Percentiles rank a stretch among this genome's conserved stretches.
Evolutionary conservation across 2,113 vertebrate genomes (phyloP).

Genomic region (Tachysurus fulvidraco): DNA sequence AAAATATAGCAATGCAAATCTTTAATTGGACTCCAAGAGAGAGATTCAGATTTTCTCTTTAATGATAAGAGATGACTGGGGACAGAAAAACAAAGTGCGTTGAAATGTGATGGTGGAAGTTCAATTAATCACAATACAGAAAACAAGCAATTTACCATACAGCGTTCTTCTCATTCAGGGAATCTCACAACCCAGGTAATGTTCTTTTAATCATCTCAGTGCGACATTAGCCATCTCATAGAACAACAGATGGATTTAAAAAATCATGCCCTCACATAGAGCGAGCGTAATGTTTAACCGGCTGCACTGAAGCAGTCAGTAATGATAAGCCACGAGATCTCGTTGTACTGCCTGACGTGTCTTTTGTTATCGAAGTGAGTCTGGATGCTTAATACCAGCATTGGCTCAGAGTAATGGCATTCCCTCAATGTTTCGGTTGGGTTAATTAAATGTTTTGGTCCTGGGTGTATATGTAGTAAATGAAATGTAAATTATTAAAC

Average conservation of each 20-base stretch:
- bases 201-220: conserved; percentile 98
- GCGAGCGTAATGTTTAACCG: conserved; percentile 64
- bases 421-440: background rate
- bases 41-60: conserved; percentile 99
- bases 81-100: conserved; percentile 98
- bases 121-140: conserved; percentile 98
- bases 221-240: conserved; percentile 76
- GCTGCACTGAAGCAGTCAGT: conserved; percentile 51
- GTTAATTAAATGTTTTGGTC: conserved; percentile 5
- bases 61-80: conserved; percentile 99
- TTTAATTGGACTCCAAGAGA: conserved; percentile 99
- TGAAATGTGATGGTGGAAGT: conserved; percentile 93
- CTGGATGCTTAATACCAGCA: background rate
- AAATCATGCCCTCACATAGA: conserved; percentile 53
- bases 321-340: conserved; percentile 53
- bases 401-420: background rate
- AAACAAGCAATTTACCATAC: conserved; percentile 96
- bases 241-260: conserved; percentile 62
- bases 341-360: background rate
- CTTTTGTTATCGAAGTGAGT: conserved; percentile 7
- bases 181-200: conserved; percentile 94
- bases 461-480: background rate
- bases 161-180: conserved; percentile 85
- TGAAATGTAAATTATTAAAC: background rate
- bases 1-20: conserved; percentile 99